Percentiles rank a stretch among this genome's conserved stretches.
Evolutionary conservation across 2,888 invertebrate genomes (phyloP).

Genomic region (Rhagonycha lutea): DNA sequence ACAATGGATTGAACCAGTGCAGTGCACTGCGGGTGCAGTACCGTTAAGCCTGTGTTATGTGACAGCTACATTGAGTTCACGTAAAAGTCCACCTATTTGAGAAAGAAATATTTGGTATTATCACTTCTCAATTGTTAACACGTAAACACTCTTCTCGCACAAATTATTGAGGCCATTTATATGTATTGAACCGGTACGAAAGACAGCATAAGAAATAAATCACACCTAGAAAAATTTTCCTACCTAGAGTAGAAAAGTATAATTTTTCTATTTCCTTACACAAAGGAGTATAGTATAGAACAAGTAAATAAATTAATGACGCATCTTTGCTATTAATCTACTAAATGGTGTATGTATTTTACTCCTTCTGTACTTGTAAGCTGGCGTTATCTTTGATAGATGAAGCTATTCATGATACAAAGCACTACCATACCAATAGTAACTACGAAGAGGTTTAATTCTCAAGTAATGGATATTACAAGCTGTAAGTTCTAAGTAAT

Average conservation of each 20-base stretch:
- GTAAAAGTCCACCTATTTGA: constrained; percentile 29
- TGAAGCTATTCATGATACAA: constrained; percentile 42
- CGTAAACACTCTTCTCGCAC: constrained; percentile 33
- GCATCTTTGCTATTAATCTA: constrained; percentile 41
- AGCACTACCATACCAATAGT: constrained; percentile 37
- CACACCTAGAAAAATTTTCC: background rate
- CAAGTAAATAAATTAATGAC: constrained; percentile 31
- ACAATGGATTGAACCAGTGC: constrained; percentile 28
- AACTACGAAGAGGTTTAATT: constrained; percentile 40
- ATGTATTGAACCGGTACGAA: constrained; percentile 13
- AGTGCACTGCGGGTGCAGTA: constrained; percentile 30
- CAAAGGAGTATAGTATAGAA: constrained; percentile 35
- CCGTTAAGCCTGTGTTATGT: constrained; percentile 36
- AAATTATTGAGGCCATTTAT: constrained; percentile 24
- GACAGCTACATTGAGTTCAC: constrained; percentile 35
- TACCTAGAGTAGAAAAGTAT: constrained; percentile 3
- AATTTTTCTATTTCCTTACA: constrained; percentile 5
- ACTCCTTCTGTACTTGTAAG: constrained; percentile 31
- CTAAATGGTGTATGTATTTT: constrained; percentile 34
- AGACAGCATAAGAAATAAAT: background rate
- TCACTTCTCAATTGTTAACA: constrained; percentile 31
- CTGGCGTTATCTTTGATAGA: constrained; percentile 45
- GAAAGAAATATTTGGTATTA: constrained; percentile 32
- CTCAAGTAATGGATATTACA: constrained; percentile 23
- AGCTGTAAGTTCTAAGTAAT: background rate